Percentiles rank a stretch among this genome's conserved stretches.
These are phyloP conservation scores for Clostera curtula DNA, from an alignment of 2,888 invertebrate species.

Conservation along the genomic window DNA sequence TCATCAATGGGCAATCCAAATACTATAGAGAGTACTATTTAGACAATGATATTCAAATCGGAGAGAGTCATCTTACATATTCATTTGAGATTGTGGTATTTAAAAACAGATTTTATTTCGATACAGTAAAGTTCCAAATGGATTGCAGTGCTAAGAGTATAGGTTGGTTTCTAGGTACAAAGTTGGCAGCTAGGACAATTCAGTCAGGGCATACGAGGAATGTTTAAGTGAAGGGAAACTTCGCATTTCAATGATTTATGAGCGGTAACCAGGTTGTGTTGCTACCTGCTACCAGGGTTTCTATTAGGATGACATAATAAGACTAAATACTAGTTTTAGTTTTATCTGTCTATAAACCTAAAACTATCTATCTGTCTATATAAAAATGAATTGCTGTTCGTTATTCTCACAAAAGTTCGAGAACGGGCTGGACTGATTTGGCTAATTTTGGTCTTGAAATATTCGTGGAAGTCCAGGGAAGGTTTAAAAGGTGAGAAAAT, in stretches of 20 bases:
- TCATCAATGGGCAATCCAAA: no score
- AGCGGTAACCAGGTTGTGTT: conserved; percentile 16
- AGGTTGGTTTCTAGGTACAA: conserved; percentile 32
- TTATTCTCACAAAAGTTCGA: no score
- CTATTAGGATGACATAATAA: not conserved
- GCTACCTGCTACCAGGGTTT: conserved; percentile 14
- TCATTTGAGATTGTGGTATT: conserved; percentile 12
- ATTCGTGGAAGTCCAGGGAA: no score
- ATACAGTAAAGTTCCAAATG: conserved; percentile 18
- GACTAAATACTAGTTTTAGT: not conserved
- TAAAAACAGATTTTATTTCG: conserved; percentile 15
- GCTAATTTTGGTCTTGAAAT: no score
- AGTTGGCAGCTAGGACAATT: conserved; percentile 29
- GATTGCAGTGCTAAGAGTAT: conserved; percentile 7
- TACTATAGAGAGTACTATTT: conserved; percentile 23
- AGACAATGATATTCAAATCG: conserved; percentile 41
- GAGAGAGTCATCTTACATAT: conserved; percentile 53
- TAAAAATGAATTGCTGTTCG: no score
- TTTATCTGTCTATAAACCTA: no score
- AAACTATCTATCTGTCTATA: no score
- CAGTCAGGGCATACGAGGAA: conserved; percentile 35
- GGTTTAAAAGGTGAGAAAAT: no score
- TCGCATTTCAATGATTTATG: conserved; percentile 30
- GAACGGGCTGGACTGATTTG: no score
- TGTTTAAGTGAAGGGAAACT: conserved; percentile 38